phyloP scores from a whole-genome alignment of 2,797 vertebrate genomes.

The Tragelaphus eurycerus region DNA sequence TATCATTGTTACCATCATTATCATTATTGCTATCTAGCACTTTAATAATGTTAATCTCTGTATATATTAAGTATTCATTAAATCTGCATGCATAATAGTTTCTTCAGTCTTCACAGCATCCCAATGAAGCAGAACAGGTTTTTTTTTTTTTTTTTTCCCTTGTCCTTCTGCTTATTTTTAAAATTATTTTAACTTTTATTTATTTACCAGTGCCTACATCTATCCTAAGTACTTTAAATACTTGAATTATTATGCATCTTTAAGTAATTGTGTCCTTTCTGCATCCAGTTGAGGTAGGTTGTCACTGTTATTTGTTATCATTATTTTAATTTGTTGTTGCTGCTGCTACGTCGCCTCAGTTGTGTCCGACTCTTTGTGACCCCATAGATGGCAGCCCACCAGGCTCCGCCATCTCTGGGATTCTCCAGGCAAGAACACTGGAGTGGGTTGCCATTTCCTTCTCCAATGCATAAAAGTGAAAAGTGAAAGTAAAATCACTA shows the following conservation, averaged over 20 bases:
- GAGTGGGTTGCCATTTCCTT: too few species aligned
- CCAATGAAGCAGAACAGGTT: not conserved
- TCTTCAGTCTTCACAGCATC: not conserved
- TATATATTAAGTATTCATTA: not conserved
- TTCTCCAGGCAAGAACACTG: too few species aligned
- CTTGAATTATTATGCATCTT: not conserved
- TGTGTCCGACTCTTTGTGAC: too few species aligned
- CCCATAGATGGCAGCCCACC: too few species aligned
- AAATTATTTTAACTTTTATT: not conserved
- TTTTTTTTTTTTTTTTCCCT: not conserved
- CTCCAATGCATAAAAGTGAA: too few species aligned
- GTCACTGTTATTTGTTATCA: not conserved
- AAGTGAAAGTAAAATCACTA: too few species aligned
- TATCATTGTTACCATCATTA: not conserved
- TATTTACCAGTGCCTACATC: not conserved
- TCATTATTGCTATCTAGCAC: not conserved
- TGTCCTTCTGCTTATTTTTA: not conserved
- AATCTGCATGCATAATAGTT: not conserved
- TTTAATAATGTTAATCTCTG: not conserved
- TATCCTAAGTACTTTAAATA: not conserved
- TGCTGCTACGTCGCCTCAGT: too few species aligned
- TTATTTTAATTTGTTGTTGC: not conserved
- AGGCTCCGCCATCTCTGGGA: too few species aligned
- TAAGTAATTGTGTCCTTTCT: not conserved
- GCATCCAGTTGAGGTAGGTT: not conserved